These are phyloP conservation scores for Limnephilus auricula DNA, from an alignment of 2,888 invertebrate genomes.

Conservation along the genomic window DNA sequence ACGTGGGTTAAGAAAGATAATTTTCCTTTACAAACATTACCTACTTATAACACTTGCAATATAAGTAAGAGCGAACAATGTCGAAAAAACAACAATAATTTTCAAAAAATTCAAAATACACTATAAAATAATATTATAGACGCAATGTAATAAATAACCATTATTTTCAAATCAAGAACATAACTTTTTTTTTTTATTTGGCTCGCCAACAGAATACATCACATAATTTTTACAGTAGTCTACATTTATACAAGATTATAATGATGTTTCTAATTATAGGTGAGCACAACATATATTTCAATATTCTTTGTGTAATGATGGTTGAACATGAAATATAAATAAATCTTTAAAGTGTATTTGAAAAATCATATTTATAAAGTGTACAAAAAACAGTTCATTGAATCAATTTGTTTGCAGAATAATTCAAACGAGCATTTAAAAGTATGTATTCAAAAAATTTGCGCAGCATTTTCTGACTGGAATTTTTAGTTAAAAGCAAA, in stretches of 20 bases:
- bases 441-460: background rate
- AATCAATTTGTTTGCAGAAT: background rate
- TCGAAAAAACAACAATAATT: background rate
- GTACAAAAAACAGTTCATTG: background rate
- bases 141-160: too few relatives aligned
- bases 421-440: background rate
- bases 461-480: background rate
- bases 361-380: background rate
- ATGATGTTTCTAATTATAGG: too few relatives aligned
- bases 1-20: too few relatives aligned
- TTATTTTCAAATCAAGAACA: background rate
- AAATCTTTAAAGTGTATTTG: background rate
- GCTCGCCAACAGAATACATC: too few relatives aligned
- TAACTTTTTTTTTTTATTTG: too few relatives aligned
- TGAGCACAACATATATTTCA: too few relatives aligned
- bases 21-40: background rate
- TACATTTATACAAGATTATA: too few relatives aligned
- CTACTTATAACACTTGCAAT: too few relatives aligned
- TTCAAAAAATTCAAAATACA: background rate
- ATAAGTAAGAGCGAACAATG: background rate
- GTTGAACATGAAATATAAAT: background rate
- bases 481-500: background rate
- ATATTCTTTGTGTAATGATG: too few relatives aligned
- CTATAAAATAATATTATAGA: background rate
- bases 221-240: too few relatives aligned